These are phyloP conservation scores for Linnaemya tessellans DNA, from an alignment of 2,888 invertebrate species.

Conservation along the genomic window DNA sequence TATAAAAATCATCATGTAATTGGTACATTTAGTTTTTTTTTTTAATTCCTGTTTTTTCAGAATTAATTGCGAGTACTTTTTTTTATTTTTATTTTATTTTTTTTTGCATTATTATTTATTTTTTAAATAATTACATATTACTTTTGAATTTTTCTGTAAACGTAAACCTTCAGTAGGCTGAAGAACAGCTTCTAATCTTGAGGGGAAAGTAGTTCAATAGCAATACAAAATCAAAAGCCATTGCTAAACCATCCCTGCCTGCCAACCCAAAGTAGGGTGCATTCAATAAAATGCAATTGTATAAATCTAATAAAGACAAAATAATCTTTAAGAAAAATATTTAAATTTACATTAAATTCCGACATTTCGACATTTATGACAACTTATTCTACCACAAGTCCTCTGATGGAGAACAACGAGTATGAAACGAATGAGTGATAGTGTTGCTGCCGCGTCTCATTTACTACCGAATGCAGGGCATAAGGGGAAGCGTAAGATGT, in stretches of 20 bases:
- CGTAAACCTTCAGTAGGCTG: too few relatives aligned
- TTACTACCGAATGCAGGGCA: background rate
- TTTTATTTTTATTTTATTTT: too few relatives aligned
- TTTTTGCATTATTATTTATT: too few relatives aligned
- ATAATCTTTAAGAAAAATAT: constrained; percentile 15
- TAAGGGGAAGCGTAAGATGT: constrained; percentile 39
- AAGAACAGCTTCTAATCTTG: too few relatives aligned
- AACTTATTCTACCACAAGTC: constrained; percentile 50
- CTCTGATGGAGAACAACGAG: constrained; percentile 28
- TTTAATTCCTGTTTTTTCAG: too few relatives aligned
- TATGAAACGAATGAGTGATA: constrained; percentile 19
- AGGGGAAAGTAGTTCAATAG: background rate
- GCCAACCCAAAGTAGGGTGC: background rate
- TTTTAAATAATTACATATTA: too few relatives aligned
- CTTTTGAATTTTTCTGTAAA: too few relatives aligned
- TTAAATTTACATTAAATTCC: constrained; percentile 59
- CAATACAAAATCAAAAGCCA: background rate
- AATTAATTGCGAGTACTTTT: too few relatives aligned
- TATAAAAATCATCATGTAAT: too few relatives aligned
- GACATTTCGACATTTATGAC: constrained; percentile 70
- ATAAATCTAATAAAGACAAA: constrained; percentile 47
- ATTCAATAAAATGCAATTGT: constrained; percentile 58
- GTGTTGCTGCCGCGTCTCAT: background rate
- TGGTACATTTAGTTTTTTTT: too few relatives aligned
- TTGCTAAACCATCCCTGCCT: background rate